Evolutionary conservation across 2,113 vertebrate species (phyloP).

Genomic region (Hirundichthys speculiger): DNA sequence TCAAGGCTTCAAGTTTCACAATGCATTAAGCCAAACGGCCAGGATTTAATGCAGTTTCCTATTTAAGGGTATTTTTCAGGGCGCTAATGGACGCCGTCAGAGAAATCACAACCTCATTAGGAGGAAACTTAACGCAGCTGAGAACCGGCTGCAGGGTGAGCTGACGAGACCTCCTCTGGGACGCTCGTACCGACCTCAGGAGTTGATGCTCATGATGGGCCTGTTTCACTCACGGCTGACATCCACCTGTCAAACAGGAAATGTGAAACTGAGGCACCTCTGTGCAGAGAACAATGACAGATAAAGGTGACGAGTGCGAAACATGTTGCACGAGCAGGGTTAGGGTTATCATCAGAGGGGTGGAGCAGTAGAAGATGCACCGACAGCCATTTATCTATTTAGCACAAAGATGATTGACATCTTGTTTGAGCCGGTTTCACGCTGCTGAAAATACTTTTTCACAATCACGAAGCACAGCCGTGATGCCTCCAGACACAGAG

Average conservation of each 20-base stretch:
- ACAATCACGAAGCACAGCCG: too few species aligned
- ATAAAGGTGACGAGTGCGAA: neutral
- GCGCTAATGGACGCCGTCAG: conserved; percentile 35
- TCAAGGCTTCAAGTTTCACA: conserved; percentile 20
- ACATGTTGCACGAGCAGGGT: neutral
- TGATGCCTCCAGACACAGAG: too few species aligned
- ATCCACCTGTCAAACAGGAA: neutral
- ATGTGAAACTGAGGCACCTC: neutral
- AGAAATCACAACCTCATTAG: conserved; percentile 49
- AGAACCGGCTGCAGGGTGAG: conserved; percentile 23
- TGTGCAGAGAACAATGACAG: conserved; percentile 1
- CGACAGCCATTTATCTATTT: neutral
- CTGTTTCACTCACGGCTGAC: neutral
- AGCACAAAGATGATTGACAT: neutral
- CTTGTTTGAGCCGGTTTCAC: neutral
- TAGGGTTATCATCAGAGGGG: neutral
- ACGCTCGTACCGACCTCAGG: neutral
- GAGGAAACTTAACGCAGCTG: conserved; percentile 19
- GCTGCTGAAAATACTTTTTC: neutral
- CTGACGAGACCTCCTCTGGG: neutral
- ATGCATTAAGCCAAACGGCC: conserved; percentile 8
- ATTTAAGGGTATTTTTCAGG: conserved; percentile 35
- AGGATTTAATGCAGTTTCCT: conserved; percentile 52
- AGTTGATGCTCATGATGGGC: neutral
- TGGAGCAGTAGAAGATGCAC: neutral